Conservation (phyloP, 2,888 invertebrate genomes). For the Copidosoma aretas region DNA sequence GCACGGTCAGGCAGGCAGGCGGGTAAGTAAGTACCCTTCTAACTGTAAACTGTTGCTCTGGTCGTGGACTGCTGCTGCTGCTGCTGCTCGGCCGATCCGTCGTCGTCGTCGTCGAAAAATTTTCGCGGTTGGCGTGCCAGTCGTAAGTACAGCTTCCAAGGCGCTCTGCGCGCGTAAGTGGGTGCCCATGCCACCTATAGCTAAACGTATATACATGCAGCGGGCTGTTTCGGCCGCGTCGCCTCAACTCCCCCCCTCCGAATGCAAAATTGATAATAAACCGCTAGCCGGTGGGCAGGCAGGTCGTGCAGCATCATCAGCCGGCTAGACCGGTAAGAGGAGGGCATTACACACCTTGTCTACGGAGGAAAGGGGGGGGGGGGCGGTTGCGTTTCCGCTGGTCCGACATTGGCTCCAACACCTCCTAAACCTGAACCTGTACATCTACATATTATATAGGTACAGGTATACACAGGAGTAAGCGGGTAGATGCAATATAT, state of each 20-base stretch:
- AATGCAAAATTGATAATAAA: slow-evolving; percentile 45
- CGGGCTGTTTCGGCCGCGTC: not conserved
- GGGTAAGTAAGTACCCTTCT: not conserved
- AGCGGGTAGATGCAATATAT: slow-evolving; percentile 37
- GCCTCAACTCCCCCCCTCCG: not conserved
- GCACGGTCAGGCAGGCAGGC: not conserved
- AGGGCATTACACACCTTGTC: not conserved
- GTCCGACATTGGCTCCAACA: slow-evolving; percentile 29
- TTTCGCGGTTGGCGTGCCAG: not conserved
- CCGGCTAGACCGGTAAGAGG: not conserved
- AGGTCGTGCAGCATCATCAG: not conserved
- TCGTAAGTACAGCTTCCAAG: not conserved
- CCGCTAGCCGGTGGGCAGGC: slow-evolving; percentile 26
- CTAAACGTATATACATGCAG: too few relatives aligned
- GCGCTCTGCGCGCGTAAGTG: too few relatives aligned
- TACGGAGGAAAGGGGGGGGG: slow-evolving; percentile 7
- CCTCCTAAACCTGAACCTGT: too few relatives aligned
- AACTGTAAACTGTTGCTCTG: slow-evolving; percentile 31
- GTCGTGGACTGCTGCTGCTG: too few relatives aligned
- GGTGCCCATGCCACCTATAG: too few relatives aligned
- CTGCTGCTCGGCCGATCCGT: slow-evolving; percentile 4
- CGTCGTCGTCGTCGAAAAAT: slow-evolving; percentile 29
- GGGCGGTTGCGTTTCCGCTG: slow-evolving; percentile 46
- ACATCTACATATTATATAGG: too few relatives aligned
- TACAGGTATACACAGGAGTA: too few relatives aligned